Base-by-base conservation (phyloP, 2,113 vertebrate species). In the Prolemur simus region DNA sequence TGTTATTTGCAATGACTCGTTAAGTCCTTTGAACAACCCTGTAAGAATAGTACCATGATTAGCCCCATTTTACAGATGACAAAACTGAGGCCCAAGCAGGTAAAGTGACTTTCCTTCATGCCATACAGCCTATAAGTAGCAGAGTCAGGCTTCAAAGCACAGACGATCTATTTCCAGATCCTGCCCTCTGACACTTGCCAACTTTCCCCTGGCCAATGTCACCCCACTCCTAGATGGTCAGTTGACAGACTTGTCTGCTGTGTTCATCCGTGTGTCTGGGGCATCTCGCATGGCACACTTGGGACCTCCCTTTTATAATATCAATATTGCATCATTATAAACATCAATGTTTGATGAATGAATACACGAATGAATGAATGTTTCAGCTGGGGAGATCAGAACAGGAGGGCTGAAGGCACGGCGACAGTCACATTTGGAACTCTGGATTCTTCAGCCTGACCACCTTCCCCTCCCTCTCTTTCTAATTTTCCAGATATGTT, bases 111-210 rank as follows among this genome's bases (percentile, higher is more conserved):
- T 20, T 84, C 25, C 34, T 25, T 23, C 12, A 25, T 21, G 52
- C 17, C 6, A 0, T 12, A 8, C 20, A 47, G 58, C 54, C 47
- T 34, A 0, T 3, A 20, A 42, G 37, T 8, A 3, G 32, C 47
- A 47, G 34, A 34, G 68, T 66, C n/a, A 27, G 60, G 73, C 60
- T 94, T 71, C 66, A 17, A 68, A 87, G 32, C 56, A 14, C 42
- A 3, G 47, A 25, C 0, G 1, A 13, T 1, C 13, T 3, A 3
- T 17, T 77, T 68, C 87, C 87, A 54, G 32, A 10, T 17, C 54
- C 29, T 42, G 18, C 3, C 8, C 14, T 23, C 34, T 11, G 14
- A 25, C 23, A 39, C 5, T 56, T 83, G 45, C 56, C 39, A 29
- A 2, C 37, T 37, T 25, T 27, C 45, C 63, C 49, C 39, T 42